Evolutionary conservation across 2,113 vertebrate genomes (phyloP).

Genomic region (Prionailurus bengalensis): DNA sequence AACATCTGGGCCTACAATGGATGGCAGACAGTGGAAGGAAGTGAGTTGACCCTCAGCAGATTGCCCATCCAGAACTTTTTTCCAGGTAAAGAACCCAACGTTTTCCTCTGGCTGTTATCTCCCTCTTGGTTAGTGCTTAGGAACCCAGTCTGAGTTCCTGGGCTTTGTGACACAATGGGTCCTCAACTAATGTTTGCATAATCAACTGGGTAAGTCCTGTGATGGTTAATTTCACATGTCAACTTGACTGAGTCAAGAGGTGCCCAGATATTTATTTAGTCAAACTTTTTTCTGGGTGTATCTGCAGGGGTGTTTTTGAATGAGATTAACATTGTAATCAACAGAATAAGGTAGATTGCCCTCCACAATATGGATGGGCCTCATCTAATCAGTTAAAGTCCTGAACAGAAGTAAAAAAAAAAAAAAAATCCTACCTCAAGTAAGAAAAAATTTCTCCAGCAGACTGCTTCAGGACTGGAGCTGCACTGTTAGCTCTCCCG

Average conservation of each 20-base stretch:
- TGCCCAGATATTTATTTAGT: background rate
- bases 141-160: background rate
- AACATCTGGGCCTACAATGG: background rate
- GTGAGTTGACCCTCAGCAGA: background rate
- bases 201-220: background rate
- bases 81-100: background rate
- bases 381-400: background rate
- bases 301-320: background rate
- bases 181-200: background rate
- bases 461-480: background rate
- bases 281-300: background rate
- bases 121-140: background rate
- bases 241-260: background rate
- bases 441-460: background rate
- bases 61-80: background rate
- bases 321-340: background rate
- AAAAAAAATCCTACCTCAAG: background rate
- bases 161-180: background rate
- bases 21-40: background rate
- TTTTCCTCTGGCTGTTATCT: background rate
- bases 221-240: background rate
- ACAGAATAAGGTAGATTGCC: background rate
- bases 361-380: background rate
- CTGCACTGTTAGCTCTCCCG: background rate
- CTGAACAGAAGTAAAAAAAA: background rate